Percentiles rank a stretch among this genome's conserved stretches.
These are phyloP conservation scores for Volucella inflata DNA, from an alignment of 2,888 invertebrate genomes.

Conservation along the genomic window DNA sequence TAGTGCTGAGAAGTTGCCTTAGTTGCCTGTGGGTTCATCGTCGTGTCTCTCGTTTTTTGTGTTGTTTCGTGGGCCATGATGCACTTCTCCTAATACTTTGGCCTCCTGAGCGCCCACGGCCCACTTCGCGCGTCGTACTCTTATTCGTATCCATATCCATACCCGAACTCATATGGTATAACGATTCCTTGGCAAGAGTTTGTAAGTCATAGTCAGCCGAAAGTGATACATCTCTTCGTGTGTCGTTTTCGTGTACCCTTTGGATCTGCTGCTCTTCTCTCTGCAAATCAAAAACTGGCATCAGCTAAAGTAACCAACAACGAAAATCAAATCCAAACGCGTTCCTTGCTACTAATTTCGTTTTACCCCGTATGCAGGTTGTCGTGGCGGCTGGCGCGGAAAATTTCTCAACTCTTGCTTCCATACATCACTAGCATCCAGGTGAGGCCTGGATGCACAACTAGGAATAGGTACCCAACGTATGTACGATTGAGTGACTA, in stretches of 20 bases:
- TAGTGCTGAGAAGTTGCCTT: constrained; percentile 41
- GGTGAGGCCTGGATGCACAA: constrained; percentile 6
- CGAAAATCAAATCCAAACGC: constrained; percentile 25
- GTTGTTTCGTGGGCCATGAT: constrained; percentile 65
- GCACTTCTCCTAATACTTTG: constrained; percentile 63
- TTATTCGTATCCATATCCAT: background rate
- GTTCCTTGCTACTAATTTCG: constrained; percentile 57
- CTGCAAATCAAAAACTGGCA: background rate
- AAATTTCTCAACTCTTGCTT: constrained; percentile 1
- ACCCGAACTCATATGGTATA: constrained; percentile 21
- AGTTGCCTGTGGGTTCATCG: constrained; percentile 60
- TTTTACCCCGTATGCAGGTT: constrained; percentile 19
- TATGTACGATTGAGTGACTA: constrained; percentile 60
- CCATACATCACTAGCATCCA: background rate
- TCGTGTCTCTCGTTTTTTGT: constrained; percentile 64
- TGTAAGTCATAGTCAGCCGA: constrained; percentile 64
- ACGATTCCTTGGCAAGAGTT: constrained; percentile 43
- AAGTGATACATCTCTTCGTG: constrained; percentile 70
- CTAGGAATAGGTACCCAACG: constrained; percentile 29
- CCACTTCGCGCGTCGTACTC: constrained; percentile 39
- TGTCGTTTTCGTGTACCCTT: constrained; percentile 55
- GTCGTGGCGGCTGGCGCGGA: background rate
- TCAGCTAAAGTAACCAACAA: constrained; percentile 3
- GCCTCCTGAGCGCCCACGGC: constrained; percentile 59
- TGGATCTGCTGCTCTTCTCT: constrained; percentile 25